These are phyloP conservation scores for Diabrotica balteata DNA, from an alignment of 2,888 invertebrate genomes.

Conservation along the genomic window DNA sequence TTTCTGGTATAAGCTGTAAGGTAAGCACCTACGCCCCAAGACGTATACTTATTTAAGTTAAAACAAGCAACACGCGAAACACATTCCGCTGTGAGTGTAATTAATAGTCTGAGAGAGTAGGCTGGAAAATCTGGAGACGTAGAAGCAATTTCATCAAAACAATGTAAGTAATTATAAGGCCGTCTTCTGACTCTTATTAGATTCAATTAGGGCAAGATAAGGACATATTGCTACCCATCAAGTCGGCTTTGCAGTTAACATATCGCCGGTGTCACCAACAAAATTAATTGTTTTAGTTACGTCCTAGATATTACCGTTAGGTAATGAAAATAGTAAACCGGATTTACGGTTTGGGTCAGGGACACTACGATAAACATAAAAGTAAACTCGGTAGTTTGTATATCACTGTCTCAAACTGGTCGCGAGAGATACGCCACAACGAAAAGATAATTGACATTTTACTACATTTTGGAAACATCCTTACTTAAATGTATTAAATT, in stretches of 20 bases:
- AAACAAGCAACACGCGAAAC: constrained; percentile 15
- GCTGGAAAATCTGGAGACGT: constrained; percentile 23
- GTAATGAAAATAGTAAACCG: constrained; percentile 20
- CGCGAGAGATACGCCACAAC: constrained; percentile 2
- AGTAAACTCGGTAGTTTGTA: constrained; percentile 9
- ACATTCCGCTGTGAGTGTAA: constrained; percentile 15
- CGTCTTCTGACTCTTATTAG: constrained; percentile 34
- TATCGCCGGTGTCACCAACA: constrained; percentile 13
- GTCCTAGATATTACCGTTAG: constrained; percentile 6
- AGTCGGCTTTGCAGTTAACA: constrained; percentile 18
- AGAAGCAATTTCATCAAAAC: constrained; percentile 33
- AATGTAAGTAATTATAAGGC: constrained; percentile 33
- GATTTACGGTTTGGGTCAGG: constrained; percentile 17
- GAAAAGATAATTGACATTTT: too few relatives aligned
- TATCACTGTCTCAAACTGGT: constrained; percentile 4
- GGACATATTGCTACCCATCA: constrained; percentile 30
- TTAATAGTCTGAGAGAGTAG: constrained; percentile 16
- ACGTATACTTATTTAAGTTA: constrained; percentile 9
- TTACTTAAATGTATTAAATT: too few relatives aligned
- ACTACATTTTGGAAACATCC: too few relatives aligned
- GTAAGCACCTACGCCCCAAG: background rate
- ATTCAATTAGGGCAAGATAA: constrained; percentile 37
- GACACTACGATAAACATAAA: constrained; percentile 6
- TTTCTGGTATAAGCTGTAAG: background rate
- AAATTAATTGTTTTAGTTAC: constrained; percentile 23